phyloP scores from a whole-genome alignment of 2,797 vertebrate species.

The Pipistrellus pygmaeus region DNA sequence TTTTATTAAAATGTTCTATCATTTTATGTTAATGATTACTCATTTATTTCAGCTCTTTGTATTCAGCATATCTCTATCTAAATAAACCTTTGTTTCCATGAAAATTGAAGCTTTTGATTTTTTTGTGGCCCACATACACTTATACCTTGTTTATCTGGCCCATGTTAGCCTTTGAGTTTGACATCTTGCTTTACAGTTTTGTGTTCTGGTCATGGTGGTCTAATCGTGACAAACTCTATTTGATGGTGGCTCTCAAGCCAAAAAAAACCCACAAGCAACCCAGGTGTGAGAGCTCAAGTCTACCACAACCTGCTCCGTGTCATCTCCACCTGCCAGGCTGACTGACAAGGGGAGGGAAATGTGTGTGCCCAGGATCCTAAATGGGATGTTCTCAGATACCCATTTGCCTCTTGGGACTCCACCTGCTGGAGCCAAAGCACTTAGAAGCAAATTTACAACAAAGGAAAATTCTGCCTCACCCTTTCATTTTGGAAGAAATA shows the following conservation, averaged over 20 bases:
- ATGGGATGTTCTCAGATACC: not conserved
- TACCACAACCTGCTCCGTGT: not conserved
- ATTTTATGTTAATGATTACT: too few species aligned
- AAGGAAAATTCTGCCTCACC: not conserved
- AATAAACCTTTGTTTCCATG: too few species aligned
- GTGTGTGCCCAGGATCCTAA: not conserved
- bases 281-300: not conserved
- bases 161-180: too few species aligned
- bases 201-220: not conserved
- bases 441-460: not conserved
- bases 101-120: too few species aligned
- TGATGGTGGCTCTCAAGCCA: slow-evolving; percentile 5
- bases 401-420: not conserved
- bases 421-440: not conserved
- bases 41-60: too few species aligned
- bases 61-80: too few species aligned
- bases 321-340: not conserved
- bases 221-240: not conserved
- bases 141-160: too few species aligned
- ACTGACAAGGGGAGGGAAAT: not conserved
- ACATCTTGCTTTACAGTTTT: not conserved
- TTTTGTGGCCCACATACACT: too few species aligned
- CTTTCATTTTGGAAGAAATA: not conserved
- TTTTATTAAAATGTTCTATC: too few species aligned
- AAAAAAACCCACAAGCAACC: not conserved